Base-by-base conservation (phyloP, 2,797 vertebrate species). In the Peromyscus nudipes region DNA sequence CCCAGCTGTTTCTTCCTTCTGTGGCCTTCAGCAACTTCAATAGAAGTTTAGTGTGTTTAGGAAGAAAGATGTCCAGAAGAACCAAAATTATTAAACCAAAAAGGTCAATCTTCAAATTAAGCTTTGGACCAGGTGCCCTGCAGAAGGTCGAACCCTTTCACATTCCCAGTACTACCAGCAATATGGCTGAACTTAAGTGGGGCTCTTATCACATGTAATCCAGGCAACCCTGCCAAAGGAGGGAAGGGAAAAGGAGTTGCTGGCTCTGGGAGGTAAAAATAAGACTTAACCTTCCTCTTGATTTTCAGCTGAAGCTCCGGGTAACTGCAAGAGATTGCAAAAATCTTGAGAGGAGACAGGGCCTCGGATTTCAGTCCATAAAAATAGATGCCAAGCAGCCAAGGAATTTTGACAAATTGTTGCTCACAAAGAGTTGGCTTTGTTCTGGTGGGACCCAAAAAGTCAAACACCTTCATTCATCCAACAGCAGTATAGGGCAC, bases 41-140 rank as follows among this genome's bases (percentile, higher is more conserved):
- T 91, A 55, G 92, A 97, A 97, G 95, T 93, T 97, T 55, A 93
- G 96, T 90, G 64, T 93, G 69, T 83, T 97, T 87, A 87, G 88
- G 91, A 89, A 95, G 93, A 98, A 94, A 84, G 97, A 96, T 77
- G 79, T 96, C 96, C 96, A 97, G 97, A 87, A 96, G 96, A 96
- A 96, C 96, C 95, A 97, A 97, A 96, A 96, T 98, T 96, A 96
- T 97, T 97, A 98, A 98, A 98, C 96, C 92, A 96, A 98, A 98
- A 98, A 98, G 97, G 98, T 97, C 98, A 98, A 25, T 89, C 97
- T 98, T 97, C 97, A 97, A 94, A 95, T 96, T 96, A 97, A 97
- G 94, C 85, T 96, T 98, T 95, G 83, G 97, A 97, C 0, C 57
- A 94, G 93, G 92, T 95, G 95, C 76, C 90, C 37, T 93, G 88